These are phyloP conservation scores for Channallabes apus DNA, from an alignment of 2,797 vertebrate species.

Conservation along the genomic window DNA sequence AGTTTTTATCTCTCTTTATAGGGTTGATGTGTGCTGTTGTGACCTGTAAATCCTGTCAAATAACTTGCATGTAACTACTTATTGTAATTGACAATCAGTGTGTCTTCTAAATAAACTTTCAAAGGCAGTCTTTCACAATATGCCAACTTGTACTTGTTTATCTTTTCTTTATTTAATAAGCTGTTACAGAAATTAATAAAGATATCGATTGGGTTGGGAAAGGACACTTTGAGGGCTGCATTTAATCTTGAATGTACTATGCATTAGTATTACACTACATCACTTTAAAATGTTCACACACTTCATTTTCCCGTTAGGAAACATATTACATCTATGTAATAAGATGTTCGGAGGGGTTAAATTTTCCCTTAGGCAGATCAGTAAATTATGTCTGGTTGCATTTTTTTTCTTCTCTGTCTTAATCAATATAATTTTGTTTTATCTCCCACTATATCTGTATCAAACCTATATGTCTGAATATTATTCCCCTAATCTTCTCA, in stretches of 20 bases:
- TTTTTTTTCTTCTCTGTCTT: background rate
- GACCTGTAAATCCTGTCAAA: slow-evolving; percentile 36
- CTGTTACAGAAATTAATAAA: background rate
- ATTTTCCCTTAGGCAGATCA: background rate
- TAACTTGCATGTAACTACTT: slow-evolving; percentile 53
- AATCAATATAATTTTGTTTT: background rate
- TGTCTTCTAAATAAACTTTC: slow-evolving; percentile 47
- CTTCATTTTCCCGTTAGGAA: background rate
- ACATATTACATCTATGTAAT: background rate
- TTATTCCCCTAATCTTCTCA: background rate
- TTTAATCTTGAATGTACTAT: background rate
- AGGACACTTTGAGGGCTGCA: background rate
- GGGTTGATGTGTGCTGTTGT: slow-evolving; percentile 11
- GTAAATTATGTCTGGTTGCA: background rate
- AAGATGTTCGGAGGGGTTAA: background rate
- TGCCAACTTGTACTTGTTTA: background rate
- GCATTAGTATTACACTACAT: background rate
- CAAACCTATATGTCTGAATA: background rate
- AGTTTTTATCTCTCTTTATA: slow-evolving; percentile 11
- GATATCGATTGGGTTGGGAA: background rate
- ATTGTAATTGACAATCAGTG: slow-evolving; percentile 59
- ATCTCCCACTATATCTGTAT: background rate
- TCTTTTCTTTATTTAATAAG: background rate
- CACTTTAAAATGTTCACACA: background rate
- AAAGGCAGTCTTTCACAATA: background rate